Percentiles rank a stretch among this genome's conserved stretches.
Evolutionary conservation across 2,797 vertebrate species (phyloP).

Genomic region (Coracias cyanogaster): DNA sequence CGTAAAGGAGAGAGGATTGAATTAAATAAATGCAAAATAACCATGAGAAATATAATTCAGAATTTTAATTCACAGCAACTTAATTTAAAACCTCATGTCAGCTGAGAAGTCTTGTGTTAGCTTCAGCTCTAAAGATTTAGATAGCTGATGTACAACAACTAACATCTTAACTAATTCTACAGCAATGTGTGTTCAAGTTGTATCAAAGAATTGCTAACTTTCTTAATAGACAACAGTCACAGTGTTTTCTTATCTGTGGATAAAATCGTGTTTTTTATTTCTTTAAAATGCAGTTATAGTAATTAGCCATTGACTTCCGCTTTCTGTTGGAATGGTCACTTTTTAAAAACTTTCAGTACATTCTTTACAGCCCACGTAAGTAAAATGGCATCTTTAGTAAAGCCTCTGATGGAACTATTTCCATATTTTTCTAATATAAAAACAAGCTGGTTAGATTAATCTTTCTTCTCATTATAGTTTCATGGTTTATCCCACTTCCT

Average conservation of each 20-base stretch:
- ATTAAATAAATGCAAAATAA: background rate
- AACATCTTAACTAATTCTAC: background rate
- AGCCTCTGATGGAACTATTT: background rate
- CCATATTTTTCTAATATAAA: conserved; percentile 1
- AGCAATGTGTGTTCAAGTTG: background rate
- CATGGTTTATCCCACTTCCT: conserved; percentile 18
- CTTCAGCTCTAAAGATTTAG: background rate
- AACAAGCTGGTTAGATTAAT: background rate
- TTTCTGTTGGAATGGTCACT: conserved; percentile 35
- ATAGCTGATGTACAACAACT: background rate
- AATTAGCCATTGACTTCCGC: background rate
- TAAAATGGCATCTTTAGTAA: conserved; percentile 14
- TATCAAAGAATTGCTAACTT: background rate
- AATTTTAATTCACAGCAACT: background rate
- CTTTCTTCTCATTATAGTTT: conserved; percentile 12
- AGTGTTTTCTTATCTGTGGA: background rate
- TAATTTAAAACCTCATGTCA: background rate
- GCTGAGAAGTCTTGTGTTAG: background rate
- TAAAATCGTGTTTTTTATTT: background rate
- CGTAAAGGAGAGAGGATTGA: background rate
- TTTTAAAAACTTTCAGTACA: conserved; percentile 1
- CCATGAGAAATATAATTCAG: background rate
- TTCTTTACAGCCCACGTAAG: conserved; percentile 1
- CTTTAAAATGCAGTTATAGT: conserved; percentile 44
- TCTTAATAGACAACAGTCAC: background rate